Percentiles rank a stretch among this genome's conserved stretches.
Evolutionary conservation across 2,888 invertebrate species (phyloP).

Genomic region (Napeogenes sylphis): DNA sequence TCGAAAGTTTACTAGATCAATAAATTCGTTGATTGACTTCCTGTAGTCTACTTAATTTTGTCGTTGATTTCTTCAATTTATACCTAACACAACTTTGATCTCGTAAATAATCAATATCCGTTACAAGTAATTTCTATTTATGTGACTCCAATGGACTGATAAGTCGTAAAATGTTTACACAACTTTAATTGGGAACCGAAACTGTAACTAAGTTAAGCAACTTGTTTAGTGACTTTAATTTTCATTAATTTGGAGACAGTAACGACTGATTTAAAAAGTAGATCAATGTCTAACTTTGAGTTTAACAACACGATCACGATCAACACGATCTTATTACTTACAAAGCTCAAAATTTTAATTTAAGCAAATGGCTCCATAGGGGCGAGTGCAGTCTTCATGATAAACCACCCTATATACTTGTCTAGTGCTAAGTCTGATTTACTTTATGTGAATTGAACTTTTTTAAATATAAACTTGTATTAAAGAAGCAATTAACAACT

Average conservation of each 20-base stretch:
- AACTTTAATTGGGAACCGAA: conserved; percentile 24
- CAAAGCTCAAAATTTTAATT: too few relatives aligned
- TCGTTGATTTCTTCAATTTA: conserved; percentile 31
- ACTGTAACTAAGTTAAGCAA: conserved; percentile 19
- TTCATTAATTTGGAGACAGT: conserved; percentile 2
- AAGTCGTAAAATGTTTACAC: conserved; percentile 29
- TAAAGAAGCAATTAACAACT: conserved; percentile 37
- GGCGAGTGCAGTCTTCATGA: too few relatives aligned
- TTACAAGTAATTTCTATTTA: conserved; percentile 28
- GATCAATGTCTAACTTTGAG: too few relatives aligned
- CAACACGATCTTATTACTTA: too few relatives aligned
- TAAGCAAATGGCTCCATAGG: too few relatives aligned
- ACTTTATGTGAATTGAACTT: not conserved
- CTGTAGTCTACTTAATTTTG: conserved; percentile 46
- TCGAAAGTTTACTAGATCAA: conserved; percentile 57
- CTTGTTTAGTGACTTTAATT: conserved; percentile 4
- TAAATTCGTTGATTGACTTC: conserved; percentile 65
- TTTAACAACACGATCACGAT: too few relatives aligned
- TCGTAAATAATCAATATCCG: conserved; percentile 34
- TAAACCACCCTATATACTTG: too few relatives aligned
- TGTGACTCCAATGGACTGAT: conserved; percentile 24
- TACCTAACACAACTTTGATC: conserved; percentile 22
- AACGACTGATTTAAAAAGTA: not conserved
- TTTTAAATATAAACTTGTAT: conserved; percentile 4
- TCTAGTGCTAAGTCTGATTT: too few relatives aligned